phyloP scores from a whole-genome alignment of 2,113 vertebrate species.

The Notothenia rossii region DNA sequence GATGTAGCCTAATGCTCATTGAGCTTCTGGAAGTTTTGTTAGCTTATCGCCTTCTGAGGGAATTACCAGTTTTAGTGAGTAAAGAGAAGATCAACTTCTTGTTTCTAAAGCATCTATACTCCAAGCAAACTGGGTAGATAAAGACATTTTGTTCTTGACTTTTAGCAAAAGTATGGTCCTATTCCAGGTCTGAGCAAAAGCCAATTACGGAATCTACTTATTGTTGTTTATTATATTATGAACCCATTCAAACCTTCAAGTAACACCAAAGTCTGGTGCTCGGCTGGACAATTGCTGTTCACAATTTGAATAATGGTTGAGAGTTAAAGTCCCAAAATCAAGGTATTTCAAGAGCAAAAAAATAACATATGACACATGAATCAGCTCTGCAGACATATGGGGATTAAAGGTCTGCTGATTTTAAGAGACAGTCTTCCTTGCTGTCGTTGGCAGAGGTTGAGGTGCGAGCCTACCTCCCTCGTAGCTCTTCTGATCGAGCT shows the following conservation, averaged over 20 bases:
- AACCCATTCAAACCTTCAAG: not conserved
- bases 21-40: constrained; percentile 20
- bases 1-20: not conserved
- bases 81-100: constrained; percentile 2
- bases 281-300: not conserved
- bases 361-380: not conserved
- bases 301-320: not conserved
- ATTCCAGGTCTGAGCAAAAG: not conserved
- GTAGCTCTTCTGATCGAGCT: constrained; percentile 6
- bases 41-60: constrained; percentile 36
- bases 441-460: not conserved
- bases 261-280: not conserved
- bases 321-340: not conserved
- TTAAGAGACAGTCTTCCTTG: not conserved
- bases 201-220: not conserved
- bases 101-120: not conserved
- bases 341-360: not conserved
- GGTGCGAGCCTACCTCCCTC: constrained; percentile 6
- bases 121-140: not conserved
- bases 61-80: constrained; percentile 21
- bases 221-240: not conserved
- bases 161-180: not conserved
- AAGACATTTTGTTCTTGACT: constrained; percentile 9
- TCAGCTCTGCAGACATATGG: not conserved
- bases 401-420: not conserved